Evolutionary conservation across 2,888 invertebrate genomes (phyloP).

Genomic region (Epinotia nisella): DNA sequence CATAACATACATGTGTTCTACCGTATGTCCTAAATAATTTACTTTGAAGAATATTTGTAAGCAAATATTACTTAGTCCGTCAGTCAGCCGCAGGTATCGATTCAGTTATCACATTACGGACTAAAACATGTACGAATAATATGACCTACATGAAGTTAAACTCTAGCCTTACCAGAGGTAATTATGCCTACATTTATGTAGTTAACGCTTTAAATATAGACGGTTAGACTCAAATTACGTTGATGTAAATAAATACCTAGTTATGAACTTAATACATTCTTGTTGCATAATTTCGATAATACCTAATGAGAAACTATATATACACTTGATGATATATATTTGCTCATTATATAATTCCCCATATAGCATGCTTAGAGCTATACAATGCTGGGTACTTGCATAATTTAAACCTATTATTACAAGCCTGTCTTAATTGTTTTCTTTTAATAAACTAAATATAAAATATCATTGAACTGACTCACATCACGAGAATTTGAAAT

Average conservation of each 20-base stretch:
- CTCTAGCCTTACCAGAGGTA: constrained; percentile 10
- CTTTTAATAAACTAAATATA: no score
- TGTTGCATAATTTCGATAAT: background rate
- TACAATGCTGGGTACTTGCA: background rate
- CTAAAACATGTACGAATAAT: background rate
- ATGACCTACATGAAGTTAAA: constrained; percentile 17
- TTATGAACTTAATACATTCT: background rate
- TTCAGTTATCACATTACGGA: background rate
- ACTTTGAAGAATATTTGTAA: background rate
- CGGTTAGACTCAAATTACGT: constrained; percentile 12
- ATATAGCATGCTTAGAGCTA: background rate
- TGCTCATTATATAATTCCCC: no score
- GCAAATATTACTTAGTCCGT: constrained; percentile 10
- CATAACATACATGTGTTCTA: background rate
- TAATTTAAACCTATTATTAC: no score
- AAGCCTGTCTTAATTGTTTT: no score
- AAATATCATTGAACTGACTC: no score
- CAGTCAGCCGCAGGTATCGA: background rate
- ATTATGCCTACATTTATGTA: background rate
- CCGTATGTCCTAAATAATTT: constrained; percentile 6
- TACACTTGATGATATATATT: background rate
- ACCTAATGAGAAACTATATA: background rate
- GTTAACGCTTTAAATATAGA: background rate
- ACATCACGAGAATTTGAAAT: no score
- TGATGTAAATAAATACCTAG: background rate